phyloP scores from a whole-genome alignment of 2,797 vertebrate species.

The Scyliorhinus canicula region DNA sequence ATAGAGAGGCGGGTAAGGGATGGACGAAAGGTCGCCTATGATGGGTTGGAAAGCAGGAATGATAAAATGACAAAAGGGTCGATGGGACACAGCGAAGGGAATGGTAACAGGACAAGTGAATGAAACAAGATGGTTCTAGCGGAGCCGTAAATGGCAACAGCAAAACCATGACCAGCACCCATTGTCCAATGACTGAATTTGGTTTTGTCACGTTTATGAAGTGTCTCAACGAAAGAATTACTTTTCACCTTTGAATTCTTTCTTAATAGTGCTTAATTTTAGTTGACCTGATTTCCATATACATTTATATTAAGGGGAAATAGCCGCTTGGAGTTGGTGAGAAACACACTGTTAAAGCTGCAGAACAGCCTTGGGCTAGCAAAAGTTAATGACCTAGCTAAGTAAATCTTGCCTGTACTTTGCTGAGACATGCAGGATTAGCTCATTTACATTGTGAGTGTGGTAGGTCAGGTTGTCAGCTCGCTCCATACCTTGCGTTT shows the following conservation, averaged over 20 bases:
- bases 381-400: slow-evolving; percentile 5
- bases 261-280: background rate
- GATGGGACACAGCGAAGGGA: background rate
- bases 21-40: background rate
- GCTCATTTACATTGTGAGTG: background rate
- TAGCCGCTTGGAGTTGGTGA: background rate
- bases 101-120: background rate
- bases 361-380: background rate
- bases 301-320: background rate
- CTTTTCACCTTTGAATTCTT: background rate
- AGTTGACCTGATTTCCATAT: background rate
- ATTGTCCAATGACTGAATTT: too few species aligned
- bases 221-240: background rate
- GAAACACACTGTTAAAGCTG: background rate
- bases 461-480: background rate
- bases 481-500: slow-evolving; percentile 29
- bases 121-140: background rate
- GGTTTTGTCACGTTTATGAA: too few species aligned
- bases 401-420: background rate
- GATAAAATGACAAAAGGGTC: background rate
- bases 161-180: background rate
- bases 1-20: background rate
- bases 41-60: background rate
- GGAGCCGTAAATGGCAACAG: too few species aligned
- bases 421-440: slow-evolving; percentile 7